Base-by-base conservation (phyloP, 2,888 invertebrate species). In the Branchipolynoe longqiensis region DNA sequence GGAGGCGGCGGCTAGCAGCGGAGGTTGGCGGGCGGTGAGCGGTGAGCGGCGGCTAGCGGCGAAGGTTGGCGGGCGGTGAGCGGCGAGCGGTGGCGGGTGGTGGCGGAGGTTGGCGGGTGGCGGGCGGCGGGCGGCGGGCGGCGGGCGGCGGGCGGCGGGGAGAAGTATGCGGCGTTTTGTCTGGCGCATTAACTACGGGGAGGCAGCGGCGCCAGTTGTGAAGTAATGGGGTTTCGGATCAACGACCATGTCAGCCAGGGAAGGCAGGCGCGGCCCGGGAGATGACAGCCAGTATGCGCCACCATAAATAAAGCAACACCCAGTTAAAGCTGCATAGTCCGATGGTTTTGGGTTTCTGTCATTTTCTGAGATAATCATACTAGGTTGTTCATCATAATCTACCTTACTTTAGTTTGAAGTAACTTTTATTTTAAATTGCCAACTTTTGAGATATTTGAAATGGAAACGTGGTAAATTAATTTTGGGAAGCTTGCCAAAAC, bases 181-280 rank as follows among this genome's bases (percentile, higher is more conserved):
- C 69, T 69, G 69, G 36, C 22, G 69, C 38, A 69, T 69, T 69
- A 36, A 38, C 36, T 38, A 38, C 38, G 69, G 25, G 25, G 69
- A 12, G n/a, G 69, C 38, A 22, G 69, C n/a, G 69, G 69, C 69
- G 69, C 36, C 64, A 38, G 18, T 3, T 22, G 3, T 1, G 69
- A 38, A 25, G 69, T 69, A 69, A 69, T 69, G 38, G 18, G 3
- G 36, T 2, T 22, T 0, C 18, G 69, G 69, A 69, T 69, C 69
- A 69, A 1, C 36, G 69, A 1, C 69, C 38, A 38, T 14, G 69
- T 33, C 64, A 38, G 36, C 69, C n/a, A n/a, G n/a, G n/a, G n/a
- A n/a, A n/a, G n/a, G n/a, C n/a, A n/a, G n/a, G n/a, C 25, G 33
- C 36, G 36, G 6, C 33, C 12, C 1, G 2, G 31, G 31, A 25